Evolutionary conservation across 1,140 invertebrate species (phyloP).

Genomic region (Orchesella cincta): DNA sequence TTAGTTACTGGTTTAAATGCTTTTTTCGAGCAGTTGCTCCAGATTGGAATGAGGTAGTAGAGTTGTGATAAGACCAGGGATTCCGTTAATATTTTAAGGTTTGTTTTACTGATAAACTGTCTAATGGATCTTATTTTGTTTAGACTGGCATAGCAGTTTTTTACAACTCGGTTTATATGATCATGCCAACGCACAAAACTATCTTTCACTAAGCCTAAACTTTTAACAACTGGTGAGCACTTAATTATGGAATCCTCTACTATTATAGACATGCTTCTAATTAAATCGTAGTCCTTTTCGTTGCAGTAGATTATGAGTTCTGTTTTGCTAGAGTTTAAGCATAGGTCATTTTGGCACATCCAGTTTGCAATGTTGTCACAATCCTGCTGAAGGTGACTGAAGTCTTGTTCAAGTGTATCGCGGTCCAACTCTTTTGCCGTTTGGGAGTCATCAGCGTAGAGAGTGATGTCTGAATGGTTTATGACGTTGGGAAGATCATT

Average conservation of each 20-base stretch:
- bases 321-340: conserved; percentile 15
- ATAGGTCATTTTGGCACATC: neutral
- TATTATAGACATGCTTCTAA: neutral
- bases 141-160: neutral
- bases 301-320: neutral
- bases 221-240: neutral
- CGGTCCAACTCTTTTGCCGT: neutral
- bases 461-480: neutral
- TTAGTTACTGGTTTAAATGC: neutral
- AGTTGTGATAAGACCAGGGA: neutral
- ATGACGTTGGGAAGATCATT: conserved; percentile 22
- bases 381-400: neutral
- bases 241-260: neutral
- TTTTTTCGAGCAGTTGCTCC: neutral
- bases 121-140: neutral
- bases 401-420: neutral
- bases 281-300: neutral
- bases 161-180: conserved; percentile 1
- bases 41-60: neutral
- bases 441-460: conserved; percentile 31
- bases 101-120: neutral
- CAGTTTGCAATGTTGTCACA: neutral
- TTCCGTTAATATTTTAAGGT: neutral
- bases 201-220: conserved; percentile 1
- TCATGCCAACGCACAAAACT: neutral